Evolutionary conservation across 1,140 invertebrate species (phyloP), one percentile per base, ranked within the genome.

Genomic region (Dreissena polymorpha): DNA sequence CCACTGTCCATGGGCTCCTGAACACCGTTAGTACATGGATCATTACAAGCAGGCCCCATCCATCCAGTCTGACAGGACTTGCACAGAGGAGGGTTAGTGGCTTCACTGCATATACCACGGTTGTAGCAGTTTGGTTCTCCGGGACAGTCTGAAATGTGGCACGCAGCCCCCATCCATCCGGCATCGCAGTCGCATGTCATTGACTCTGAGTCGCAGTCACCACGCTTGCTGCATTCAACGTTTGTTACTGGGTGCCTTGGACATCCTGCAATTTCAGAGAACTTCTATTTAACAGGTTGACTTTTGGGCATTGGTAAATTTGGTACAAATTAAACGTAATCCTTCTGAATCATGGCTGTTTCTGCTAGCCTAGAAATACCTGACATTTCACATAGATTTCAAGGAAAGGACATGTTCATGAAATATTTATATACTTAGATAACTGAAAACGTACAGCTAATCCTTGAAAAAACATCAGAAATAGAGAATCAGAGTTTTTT

Each of bases 131-230:
- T 84, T 13, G 89, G 89, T 64, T 88, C 86, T 13, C 89, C 89
- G n/a, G 88, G 88, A 55, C 89, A 90, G 83, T 90, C 89, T 21
- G 89, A 63, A 55, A 88, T 72, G 50, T 90, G 86, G 87, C 89
- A 90, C 0, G 88, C 88, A 13, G 76, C 79, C 29, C 89, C 89
- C 23, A 53, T 78, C 89, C 89, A 90, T 23, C 88, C 89, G 67
- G 86, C 79, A 29, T 81, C 55, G 83, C 89, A 90, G 23, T 85
- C 80, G 79, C 89, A 90, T 16, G 75, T 71, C 7, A 68, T 73
- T 60, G 73, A 65, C 49, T 87, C 86, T 63, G 88, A 86, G 83
- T 90, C 89, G 83, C 89, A 90, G 53, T 87, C 83, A 27, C 89
- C 89, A 68, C 87, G 89, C 13, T 63, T 67, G 68, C 86, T 87